Evolutionary conservation across 2,113 vertebrate genomes (phyloP), one percentile per base, ranked within the genome.

Genomic region (Pyrgilauda ruficollis): DNA sequence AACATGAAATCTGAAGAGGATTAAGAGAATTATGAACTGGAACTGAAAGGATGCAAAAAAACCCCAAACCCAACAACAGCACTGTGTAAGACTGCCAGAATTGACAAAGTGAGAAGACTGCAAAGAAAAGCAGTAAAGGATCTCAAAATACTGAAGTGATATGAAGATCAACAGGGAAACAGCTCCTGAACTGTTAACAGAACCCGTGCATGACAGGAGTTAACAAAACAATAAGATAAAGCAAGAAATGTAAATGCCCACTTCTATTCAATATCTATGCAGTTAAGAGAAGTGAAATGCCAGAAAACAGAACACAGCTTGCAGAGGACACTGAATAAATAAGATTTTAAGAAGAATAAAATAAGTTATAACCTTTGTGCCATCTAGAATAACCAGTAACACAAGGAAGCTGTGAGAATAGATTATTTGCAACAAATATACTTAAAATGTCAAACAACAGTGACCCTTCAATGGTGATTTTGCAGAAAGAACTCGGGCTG

Each of bases 21-120:
- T 95, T 95, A 95, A 93, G 72, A 92, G 87, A 95, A 95, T 94
- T 93, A 86, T 39, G 24, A 91, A 87, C 35, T 58, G 70, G 83
- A 93, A 84, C 33, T 35, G 53, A 79, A 96, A 84, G 69, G 35
- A 61, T 75, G 35, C n/a, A 84, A 68, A 90, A 93, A 81, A 0
- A 3, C 0, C 7, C 16, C 59, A 77, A 77, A 67, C 43, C 31
- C 27, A 90, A 72, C 47, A 89, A 39, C 64, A 79, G 49, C n/a
- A n/a, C n/a, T 44, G 39, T 50, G 76, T 74, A 76, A 92, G 27
- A 28, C 58, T 93, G 63, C 55, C 81, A 87, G 37, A 92, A 89
- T 4, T 79, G 56, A 66, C 50, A 83, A 76, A 93, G 43, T 66
- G 74, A 85, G 49, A 82, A 58, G 41, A 91, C 69, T 61, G 61